These are phyloP conservation scores for Drosophila eugracilis DNA, from an alignment of 1,140 invertebrate species.

Conservation along the genomic window DNA sequence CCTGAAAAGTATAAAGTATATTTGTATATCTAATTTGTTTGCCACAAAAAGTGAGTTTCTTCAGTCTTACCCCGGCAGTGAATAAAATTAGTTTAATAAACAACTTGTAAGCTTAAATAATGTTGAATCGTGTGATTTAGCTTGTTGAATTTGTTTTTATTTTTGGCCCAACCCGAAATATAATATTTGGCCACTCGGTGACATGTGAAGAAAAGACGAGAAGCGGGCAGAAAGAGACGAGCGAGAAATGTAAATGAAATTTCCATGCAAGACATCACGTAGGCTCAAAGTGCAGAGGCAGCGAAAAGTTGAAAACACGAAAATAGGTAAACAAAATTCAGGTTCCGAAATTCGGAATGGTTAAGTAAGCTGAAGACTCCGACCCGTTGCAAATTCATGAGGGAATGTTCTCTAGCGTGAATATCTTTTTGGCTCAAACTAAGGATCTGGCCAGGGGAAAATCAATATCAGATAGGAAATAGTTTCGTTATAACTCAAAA, in stretches of 20 bases:
- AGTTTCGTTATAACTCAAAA: slow-evolving; percentile 3
- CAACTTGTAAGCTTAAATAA: too few relatives aligned
- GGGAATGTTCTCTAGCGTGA: slow-evolving; percentile 12
- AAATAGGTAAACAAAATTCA: slow-evolving; percentile 33
- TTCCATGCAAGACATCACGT: slow-evolving; percentile 70
- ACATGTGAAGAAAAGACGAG: slow-evolving; percentile 11
- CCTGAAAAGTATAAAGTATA: too few relatives aligned
- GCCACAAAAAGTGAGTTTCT: too few relatives aligned
- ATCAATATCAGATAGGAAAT: not conserved
- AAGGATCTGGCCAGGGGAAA: not conserved
- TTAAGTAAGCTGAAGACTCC: slow-evolving; percentile 8
- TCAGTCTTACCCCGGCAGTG: too few relatives aligned
- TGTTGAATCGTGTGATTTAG: not conserved
- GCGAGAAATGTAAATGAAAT: slow-evolving; percentile 62
- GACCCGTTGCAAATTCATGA: slow-evolving; percentile 17
- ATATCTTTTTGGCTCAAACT: slow-evolving; percentile 8
- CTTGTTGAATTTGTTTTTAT: slow-evolving; percentile 14
- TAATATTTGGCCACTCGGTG: slow-evolving; percentile 21
- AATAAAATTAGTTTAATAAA: too few relatives aligned
- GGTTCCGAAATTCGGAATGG: slow-evolving; percentile 15
- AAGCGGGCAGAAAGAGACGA: slow-evolving; percentile 1
- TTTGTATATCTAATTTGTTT: too few relatives aligned
- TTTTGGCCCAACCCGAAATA: slow-evolving; percentile 5
- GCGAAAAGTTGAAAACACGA: slow-evolving; percentile 29
- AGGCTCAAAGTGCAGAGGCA: slow-evolving; percentile 52